Evolutionary conservation across 1,140 invertebrate species (phyloP), one percentile per base, ranked within the genome.

Genomic region (Leucophenga varia): DNA sequence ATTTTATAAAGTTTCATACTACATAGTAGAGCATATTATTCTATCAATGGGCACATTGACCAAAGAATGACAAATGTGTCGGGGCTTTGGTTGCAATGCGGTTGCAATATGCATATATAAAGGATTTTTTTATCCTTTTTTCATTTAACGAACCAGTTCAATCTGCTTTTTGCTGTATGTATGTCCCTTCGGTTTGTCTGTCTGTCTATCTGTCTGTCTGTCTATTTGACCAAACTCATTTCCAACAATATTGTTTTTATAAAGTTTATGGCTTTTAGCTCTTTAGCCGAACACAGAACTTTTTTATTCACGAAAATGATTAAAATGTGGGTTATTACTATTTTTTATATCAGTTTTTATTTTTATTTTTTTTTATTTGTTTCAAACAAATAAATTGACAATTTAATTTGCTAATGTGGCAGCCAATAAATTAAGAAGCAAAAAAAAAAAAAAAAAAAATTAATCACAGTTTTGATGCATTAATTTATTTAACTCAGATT

Each of bases 301-400:
- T 8, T 12, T 30, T 7, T 30, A 30, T 30, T 7, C 12, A 8
- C 12, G 28, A 8, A 30, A 30, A 12, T 12, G 28, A 8, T 12
- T 30, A 12, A 12, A 8, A 30, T 7, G 7, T 8, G 28, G 12
- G 12, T 57, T 56, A 64, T 61, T 64, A 64, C 59, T 50, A 57
- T 46, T 57, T 43, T 53, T 54, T 48, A 49, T 46, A 49, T 51
- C 35, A 57, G 50, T 52, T 50, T 39, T 51, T 51, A 25, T 37
- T 49, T 34, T 14, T 31, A 39, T 40, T 9, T 39, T 16, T 19
- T 47, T 48, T n/a, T n/a, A 44, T 55, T 61, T 50, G 49, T 61
- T 61, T 61, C n/a, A n/a, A n/a, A 49, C 47, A 59, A 56, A 65
- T 65, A 59, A 65, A n/a, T 67, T 65, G 61, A 67, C 59, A 67